Evolutionary conservation across 2,888 invertebrate genomes (phyloP).

Genomic region (Myopa tessellatipennis): DNA sequence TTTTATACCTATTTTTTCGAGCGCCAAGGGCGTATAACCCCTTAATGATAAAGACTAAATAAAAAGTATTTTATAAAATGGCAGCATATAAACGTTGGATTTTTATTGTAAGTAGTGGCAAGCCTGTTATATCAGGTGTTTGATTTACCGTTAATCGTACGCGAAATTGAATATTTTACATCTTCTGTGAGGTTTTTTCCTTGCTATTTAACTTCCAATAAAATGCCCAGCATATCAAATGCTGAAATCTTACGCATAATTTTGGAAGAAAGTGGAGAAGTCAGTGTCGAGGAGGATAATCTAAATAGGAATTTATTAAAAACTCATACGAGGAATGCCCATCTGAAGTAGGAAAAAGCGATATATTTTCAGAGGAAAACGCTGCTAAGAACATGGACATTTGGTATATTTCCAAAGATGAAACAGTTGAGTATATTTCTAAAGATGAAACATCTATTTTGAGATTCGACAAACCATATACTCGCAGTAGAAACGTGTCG

Average conservation of each 20-base stretch:
- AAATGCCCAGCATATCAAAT: background rate
- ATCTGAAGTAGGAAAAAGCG: background rate
- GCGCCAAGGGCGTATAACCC: no score
- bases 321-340: background rate
- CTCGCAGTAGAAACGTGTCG: no score
- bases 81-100: background rate
- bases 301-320: background rate
- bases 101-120: conserved; percentile 6
- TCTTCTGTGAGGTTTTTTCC: background rate
- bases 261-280: conserved; percentile 6
- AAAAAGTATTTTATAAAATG: background rate
- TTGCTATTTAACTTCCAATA: background rate
- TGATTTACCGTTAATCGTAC: background rate
- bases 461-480: no score
- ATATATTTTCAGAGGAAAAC: background rate
- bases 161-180: background rate
- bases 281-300: background rate
- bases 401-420: conserved; percentile 2
- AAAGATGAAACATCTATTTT: no score
- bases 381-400: background rate
- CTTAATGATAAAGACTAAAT: background rate
- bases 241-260: background rate
- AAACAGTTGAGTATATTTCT: background rate
- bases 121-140: background rate
- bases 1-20: no score